Evolutionary conservation across 2,888 invertebrate genomes (phyloP), one percentile per base, ranked within the genome.

Genomic region (Tinea pellionella): DNA sequence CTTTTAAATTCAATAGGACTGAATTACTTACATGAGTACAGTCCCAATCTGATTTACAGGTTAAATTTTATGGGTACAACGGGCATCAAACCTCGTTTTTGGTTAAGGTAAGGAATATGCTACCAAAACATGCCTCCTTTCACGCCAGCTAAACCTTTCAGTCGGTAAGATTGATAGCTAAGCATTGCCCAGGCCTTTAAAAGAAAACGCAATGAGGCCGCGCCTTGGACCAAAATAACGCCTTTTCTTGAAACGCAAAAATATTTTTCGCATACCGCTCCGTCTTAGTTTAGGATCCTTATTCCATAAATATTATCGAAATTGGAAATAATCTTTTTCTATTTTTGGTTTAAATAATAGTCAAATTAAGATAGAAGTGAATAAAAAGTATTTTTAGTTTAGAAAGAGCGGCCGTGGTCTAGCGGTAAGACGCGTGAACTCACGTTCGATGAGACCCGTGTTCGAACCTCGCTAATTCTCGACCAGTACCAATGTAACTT

Each of bases 121-220:
- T 24, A 53, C 53, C 57, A 59, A 59, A 59, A 57, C 57, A 57
- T 57, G 32, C 57, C 57, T 57, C 57, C 32, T 16, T 32, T 57
- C 16, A 57, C 30, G 57, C 30, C 59, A 29, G 42, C 47, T 43
- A 24, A 47, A 59, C 59, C 59, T 59, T 59, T 59, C 59, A 43
- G 30, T 30, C 15, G 47, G 30, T 41, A 59, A 59, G 59, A 59
- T 59, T 59, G 59, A 59, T 59, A 59, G 59, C 47, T 29, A 24
- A 19, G 59, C 30, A 43, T 47, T 47, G 47, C 43, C 30, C 24
- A 47, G 29, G 29, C 24, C 47, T 42, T 43, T 59, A 59, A 59
- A 59, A 59, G 59, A 59, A 47, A 59, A 59, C 59, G 47, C 18
- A 42, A 18, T 18, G 42, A 30, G 15, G 37, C 57, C 57, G 47